Evolutionary conservation across 1,140 invertebrate species (phyloP).

Genomic region (Phymastichus coffea): DNA sequence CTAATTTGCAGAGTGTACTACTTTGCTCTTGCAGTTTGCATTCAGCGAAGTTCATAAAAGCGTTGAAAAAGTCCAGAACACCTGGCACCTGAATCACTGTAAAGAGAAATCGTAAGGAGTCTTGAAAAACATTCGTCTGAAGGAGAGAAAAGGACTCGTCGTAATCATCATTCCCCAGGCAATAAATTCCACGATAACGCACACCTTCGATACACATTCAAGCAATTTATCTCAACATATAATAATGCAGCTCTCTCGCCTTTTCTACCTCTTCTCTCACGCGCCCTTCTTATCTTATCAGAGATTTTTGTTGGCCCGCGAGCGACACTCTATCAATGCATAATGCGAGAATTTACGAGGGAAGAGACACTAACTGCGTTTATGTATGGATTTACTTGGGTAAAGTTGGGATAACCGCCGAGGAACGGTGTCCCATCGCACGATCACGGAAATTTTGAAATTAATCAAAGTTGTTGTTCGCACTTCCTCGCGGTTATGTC

Average conservation of each 20-base stretch:
- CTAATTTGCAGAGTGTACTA: no score
- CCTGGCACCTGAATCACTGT: no score
- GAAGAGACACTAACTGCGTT: background rate
- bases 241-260: background rate
- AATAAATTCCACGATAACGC: background rate
- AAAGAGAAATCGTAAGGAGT: no score
- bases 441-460: background rate
- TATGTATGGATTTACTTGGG: background rate
- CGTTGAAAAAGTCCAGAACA: no score
- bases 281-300: slow-evolving; percentile 17
- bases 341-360: background rate
- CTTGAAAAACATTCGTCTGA: no score
- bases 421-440: no score
- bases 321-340: background rate
- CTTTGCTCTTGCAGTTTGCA: no score
- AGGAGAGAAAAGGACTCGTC: background rate
- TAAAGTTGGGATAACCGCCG: no score
- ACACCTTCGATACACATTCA: background rate
- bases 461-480: background rate
- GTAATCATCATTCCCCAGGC: background rate
- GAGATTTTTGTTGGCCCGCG: background rate
- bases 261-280: background rate
- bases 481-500: no score
- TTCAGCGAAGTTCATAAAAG: no score
- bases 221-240: slow-evolving; percentile 13